Conservation (phyloP, 2,888 invertebrate genomes). For the Agrochola macilenta region DNA sequence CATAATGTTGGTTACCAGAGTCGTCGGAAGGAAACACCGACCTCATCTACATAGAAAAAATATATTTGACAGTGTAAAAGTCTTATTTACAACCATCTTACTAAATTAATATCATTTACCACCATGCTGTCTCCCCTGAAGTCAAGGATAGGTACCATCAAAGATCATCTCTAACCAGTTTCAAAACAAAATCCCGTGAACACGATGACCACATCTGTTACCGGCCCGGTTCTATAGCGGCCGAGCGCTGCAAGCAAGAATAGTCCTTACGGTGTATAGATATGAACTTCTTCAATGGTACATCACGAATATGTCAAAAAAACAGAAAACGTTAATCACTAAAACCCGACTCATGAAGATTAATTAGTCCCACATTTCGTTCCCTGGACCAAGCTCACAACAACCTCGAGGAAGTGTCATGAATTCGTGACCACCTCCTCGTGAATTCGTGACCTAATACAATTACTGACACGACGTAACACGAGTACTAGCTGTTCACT, state of each 20-base stretch:
- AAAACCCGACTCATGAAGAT: conserved; percentile 12
- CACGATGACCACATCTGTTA: too few relatives aligned
- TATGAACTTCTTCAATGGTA: too few relatives aligned
- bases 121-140: neutral
- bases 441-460: conserved; percentile 44
- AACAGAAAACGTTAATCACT: neutral
- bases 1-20: neutral
- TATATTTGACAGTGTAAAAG: neutral
- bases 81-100: neutral
- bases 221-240: too few relatives aligned
- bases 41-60: neutral
- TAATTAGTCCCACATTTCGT: conserved; percentile 18
- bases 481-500: neutral
- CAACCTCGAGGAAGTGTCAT: conserved; percentile 12
- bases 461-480: conserved; percentile 24
- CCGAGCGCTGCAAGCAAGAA: too few relatives aligned
- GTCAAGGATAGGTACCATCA: too few relatives aligned
- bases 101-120: too few relatives aligned
- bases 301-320: neutral
- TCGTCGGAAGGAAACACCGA: neutral
- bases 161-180: too few relatives aligned
- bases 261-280: too few relatives aligned
- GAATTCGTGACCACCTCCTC: conserved; percentile 36
- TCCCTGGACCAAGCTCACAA: neutral
- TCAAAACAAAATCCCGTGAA: too few relatives aligned